Percentiles rank a stretch among this genome's conserved stretches.
Evolutionary conservation across 2,888 invertebrate genomes (phyloP).

Genomic region (Protodeltote pygarga): DNA sequence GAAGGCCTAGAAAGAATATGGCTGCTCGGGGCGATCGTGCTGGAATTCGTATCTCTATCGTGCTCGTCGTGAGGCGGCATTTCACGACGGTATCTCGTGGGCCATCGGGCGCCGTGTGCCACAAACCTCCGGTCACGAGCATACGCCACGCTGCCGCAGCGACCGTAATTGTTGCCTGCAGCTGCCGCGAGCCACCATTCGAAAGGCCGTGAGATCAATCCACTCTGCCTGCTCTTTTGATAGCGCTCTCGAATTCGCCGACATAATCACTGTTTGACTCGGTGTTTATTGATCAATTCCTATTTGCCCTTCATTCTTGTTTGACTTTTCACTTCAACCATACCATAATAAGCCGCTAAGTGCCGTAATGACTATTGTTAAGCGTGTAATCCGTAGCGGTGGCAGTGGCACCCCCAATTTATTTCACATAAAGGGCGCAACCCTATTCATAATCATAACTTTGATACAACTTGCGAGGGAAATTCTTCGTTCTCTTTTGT

Average conservation of each 20-base stretch:
- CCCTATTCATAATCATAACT: conserved; percentile 66
- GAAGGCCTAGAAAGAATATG: conserved; percentile 54
- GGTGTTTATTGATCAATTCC: conserved; percentile 13
- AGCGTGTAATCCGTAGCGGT: conserved; percentile 75
- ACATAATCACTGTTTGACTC: conserved; percentile 21
- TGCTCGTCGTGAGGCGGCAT: conserved; percentile 82
- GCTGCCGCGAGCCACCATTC: conserved; percentile 71
- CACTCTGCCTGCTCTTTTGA: conserved; percentile 53
- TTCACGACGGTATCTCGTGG: conserved; percentile 81
- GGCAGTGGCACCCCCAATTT: conserved; percentile 66
- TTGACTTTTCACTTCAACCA: conserved; percentile 72
- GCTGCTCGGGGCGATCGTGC: conserved; percentile 71
- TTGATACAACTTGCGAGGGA: conserved; percentile 48
- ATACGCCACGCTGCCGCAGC: conserved; percentile 76
- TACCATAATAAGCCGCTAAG: conserved; percentile 77
- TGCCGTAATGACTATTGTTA: conserved; percentile 72
- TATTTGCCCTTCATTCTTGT: conserved; percentile 47
- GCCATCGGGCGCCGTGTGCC: conserved; percentile 75
- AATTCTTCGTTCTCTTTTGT: conserved; percentile 46
- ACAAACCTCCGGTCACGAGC: conserved; percentile 82
- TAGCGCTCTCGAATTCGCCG: conserved; percentile 37
- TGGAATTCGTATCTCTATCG: conserved; percentile 69
- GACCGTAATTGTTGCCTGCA: conserved; percentile 80
- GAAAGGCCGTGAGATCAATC: conserved; percentile 74
- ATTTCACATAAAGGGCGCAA: conserved; percentile 58